Evolutionary conservation across 2,888 invertebrate species (phyloP).

Genomic region (Scelioninae gen. 2): DNA sequence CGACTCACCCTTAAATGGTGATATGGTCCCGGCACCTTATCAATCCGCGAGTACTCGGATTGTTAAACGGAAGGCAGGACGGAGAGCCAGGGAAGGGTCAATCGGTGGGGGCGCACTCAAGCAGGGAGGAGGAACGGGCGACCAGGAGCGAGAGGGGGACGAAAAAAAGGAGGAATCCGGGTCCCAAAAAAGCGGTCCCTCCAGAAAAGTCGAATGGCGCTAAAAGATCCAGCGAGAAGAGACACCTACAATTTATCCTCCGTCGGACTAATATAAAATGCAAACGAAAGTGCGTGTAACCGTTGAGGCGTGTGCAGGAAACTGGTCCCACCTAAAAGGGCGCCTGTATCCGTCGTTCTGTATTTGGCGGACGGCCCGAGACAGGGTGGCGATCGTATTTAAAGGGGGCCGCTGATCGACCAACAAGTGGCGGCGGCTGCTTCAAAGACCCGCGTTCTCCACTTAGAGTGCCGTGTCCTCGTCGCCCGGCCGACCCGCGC

Average conservation of each 20-base stretch:
- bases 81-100: background rate
- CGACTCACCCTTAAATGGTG: too few species aligned
- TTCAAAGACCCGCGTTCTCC: constrained; percentile 67
- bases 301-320: constrained; percentile 68
- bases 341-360: constrained; percentile 63
- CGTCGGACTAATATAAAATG: constrained; percentile 67
- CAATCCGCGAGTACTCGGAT: too few species aligned
- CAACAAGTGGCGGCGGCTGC: constrained; percentile 73
- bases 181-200: constrained; percentile 47
- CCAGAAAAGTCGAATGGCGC: constrained; percentile 60
- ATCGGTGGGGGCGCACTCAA: too few species aligned
- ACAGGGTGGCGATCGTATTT: constrained; percentile 71
- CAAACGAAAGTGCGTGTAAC: constrained; percentile 69
- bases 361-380: constrained; percentile 61
- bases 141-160: background rate
- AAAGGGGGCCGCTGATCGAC: constrained; percentile 72
- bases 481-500: constrained; percentile 59
- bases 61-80: background rate
- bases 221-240: constrained; percentile 60
- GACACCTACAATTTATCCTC: constrained; percentile 66
- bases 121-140: constrained; percentile 3
- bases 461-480: constrained; percentile 48
- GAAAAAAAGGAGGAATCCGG: constrained; percentile 45
- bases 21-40: too few species aligned
- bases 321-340: constrained; percentile 62